Evolutionary conservation across 2,113 vertebrate species (phyloP), one percentile per base, ranked within the genome.

Genomic region (Micromys minutus): DNA sequence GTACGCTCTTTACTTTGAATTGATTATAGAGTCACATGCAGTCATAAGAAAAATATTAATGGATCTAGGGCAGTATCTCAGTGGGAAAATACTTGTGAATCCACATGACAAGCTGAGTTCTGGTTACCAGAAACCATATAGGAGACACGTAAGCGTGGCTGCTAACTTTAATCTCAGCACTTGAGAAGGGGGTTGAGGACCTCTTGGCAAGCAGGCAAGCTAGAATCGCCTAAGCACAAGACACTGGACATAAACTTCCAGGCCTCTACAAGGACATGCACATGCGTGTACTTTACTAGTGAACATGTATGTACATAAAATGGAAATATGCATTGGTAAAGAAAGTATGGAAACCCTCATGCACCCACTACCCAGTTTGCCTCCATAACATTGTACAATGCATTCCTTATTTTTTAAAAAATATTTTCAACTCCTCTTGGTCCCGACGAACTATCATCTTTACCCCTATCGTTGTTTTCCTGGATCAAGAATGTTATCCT

Each of bases 1-100:
- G 1, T 10, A 39, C 80, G 50, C 6, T 72, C 92, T 85, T 93
- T 47, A 57, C 84, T 96, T 97, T 90, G 31, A 95, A 29, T 74
- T 79, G 4, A 84, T 76, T 92, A 4, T 72, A 76, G 47, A 89
- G 81, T 92, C 9, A 63, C 4, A 47, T 22, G 7, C 52, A 86
- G 15, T 52, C n/a, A 3, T 85, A 85, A 91, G 45, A 93, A 93
- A 87, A 65, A 17, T 5, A 57, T 50, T 8, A 79, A n/a, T 79
- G 45, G 3, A 39, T 29, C 55, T 59, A 61, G n/a, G 61, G 61
- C 11, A 19, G 19, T 67, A 21, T 34, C 11, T 50, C 42, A 22
- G 42, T 36, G 42, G 29, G 6, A 8, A 36, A 85, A 67, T 34
- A 1, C 10, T 36, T 45, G 59, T 4, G 10, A 34, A 22, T 34